These are phyloP conservation scores for Toxotes lorentzi DNA, from an alignment of 2,797 vertebrate species.

Conservation along the genomic window DNA sequence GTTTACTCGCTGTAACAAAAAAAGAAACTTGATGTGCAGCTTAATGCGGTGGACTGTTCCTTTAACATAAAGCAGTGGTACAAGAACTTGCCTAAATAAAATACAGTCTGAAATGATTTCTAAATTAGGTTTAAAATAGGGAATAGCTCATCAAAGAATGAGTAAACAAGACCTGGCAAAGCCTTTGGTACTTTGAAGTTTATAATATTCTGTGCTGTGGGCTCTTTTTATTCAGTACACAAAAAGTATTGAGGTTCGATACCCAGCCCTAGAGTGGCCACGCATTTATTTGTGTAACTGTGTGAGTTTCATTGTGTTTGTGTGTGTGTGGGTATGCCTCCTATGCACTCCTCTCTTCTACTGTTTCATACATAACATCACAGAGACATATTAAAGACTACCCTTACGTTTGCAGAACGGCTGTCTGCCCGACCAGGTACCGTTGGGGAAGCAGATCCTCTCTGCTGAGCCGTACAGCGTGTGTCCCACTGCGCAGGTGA, in stretches of 20 bases:
- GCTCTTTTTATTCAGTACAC: not conserved
- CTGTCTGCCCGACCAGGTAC: slow-evolving; percentile 95
- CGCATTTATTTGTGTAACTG: slow-evolving; percentile 10
- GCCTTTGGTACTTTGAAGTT: slow-evolving; percentile 2
- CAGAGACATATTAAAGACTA: slow-evolving; percentile 26
- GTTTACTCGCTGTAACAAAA: not conserved
- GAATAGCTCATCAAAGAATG: not conserved
- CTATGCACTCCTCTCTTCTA: not conserved
- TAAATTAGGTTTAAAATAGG: not conserved
- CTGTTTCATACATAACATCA: slow-evolving; percentile 29
- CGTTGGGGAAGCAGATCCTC: slow-evolving; percentile 94
- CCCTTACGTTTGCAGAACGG: slow-evolving; percentile 96
- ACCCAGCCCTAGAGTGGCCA: not conserved
- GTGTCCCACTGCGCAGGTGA: slow-evolving; percentile 93
- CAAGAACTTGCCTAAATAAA: not conserved
- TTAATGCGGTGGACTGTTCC: not conserved
- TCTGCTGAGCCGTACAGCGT: slow-evolving; percentile 93
- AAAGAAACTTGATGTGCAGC: not conserved
- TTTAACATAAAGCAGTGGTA: not conserved
- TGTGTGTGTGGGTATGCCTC: slow-evolving; percentile 13
- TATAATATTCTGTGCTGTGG: not conserved
- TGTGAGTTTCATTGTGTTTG: not conserved
- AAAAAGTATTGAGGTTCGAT: slow-evolving; percentile 4
- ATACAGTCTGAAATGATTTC: not conserved
- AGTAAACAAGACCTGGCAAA: not conserved